Evolutionary conservation across 2,888 invertebrate genomes (phyloP), one percentile per base, ranked within the genome.

Genomic region (Plutella xylostella): DNA sequence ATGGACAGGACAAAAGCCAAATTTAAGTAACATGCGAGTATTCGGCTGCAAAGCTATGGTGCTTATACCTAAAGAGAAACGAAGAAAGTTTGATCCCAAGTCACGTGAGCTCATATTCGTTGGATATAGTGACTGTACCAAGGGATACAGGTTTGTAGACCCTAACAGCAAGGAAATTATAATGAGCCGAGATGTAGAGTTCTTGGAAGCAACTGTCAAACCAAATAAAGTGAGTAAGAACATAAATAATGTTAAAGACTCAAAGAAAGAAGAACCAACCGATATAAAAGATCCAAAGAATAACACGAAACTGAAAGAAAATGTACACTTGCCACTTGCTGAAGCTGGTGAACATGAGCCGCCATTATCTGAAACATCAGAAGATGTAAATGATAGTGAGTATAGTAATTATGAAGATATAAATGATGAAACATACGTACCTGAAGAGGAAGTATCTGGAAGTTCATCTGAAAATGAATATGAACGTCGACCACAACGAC

Each of bases 1-100:
- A 3, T 72, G 70, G 67, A 49, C 56, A 34, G 55, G 58, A 14
- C 48, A 49, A 3, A 65, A 62, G 49, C 61, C 61, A 15, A 50
- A 65, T 46, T 22, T 76, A 1, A 47, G 46, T 30, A 52, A 63
- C 15, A 43, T 73, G 15, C 51, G 55, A 37, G 54, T 61, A 21
- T 76, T 78, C 60, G 74, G 72, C 14, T 52, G 54, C 14, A 43
- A 55, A 43, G 61, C 59, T 11, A 58, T 58, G 51, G 57, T 56
- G n/a, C 63, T 68, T 46, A 51, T 68, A 37, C 64, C 68, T 1
- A 60, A 67, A 49, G 54, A 65, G 45, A 60, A 55, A 45, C 48
- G 62, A 31, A 41, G 34, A 33, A 68, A 67, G 52, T 59, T 52
- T 52, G 63, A 69, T 50, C 37, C 56, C 2, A 72, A 70, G 46